phyloP scores from a whole-genome alignment of 2,888 invertebrate species.

The Dasypogon diadema region DNA sequence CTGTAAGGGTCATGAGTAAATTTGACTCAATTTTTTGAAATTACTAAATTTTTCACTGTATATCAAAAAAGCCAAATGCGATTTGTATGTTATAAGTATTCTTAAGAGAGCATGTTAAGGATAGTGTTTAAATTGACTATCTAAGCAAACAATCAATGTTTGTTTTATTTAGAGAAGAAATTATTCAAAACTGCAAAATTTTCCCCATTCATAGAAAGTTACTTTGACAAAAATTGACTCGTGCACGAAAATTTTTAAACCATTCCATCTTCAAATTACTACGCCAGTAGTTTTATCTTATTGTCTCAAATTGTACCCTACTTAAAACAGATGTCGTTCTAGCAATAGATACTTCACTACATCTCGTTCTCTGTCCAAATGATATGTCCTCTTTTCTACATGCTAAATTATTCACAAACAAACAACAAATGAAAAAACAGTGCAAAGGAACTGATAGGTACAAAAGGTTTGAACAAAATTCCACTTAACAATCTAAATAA shows the following conservation, averaged over 20 bases:
- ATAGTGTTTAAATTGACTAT: not conserved
- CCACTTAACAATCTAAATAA: too few species aligned
- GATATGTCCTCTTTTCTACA: slow-evolving; percentile 21
- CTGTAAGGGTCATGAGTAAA: too few species aligned
- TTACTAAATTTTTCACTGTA: too few species aligned
- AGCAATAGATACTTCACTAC: not conserved
- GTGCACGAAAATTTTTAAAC: slow-evolving; percentile 1
- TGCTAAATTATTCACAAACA: too few species aligned
- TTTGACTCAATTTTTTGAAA: too few species aligned
- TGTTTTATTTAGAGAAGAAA: too few species aligned
- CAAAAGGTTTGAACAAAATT: not conserved
- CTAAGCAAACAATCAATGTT: too few species aligned
- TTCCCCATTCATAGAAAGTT: slow-evolving; percentile 5
- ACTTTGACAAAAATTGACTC: slow-evolving; percentile 6
- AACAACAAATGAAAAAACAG: not conserved
- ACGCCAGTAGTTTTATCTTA: slow-evolving; percentile 4
- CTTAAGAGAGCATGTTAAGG: too few species aligned
- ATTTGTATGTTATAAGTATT: too few species aligned
- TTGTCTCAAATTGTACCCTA: slow-evolving; percentile 39
- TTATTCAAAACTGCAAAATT: too few species aligned
- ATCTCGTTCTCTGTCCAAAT: slow-evolving; percentile 10
- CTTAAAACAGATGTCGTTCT: slow-evolving; percentile 12
- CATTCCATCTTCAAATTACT: slow-evolving; percentile 13
- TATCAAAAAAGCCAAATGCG: too few species aligned
- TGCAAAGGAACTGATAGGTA: not conserved